Evolutionary conservation across 2,797 vertebrate genomes (phyloP).

Genomic region (Macropodus opercularis): DNA sequence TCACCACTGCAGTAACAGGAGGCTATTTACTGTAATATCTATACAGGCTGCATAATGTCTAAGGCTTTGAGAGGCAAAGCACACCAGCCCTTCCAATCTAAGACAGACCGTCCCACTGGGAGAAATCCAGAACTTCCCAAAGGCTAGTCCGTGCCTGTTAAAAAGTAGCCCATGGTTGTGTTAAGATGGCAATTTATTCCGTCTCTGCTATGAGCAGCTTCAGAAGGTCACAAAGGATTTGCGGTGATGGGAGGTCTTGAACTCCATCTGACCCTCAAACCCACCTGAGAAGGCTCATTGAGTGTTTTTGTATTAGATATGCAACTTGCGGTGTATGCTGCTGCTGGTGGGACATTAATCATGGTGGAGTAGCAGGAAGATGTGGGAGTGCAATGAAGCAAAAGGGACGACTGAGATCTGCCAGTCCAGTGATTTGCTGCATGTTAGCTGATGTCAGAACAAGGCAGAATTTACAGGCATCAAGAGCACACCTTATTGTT

Average conservation of each 20-base stretch:
- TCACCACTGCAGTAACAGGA: too few species aligned
- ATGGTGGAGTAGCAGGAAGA: slow-evolving; percentile 39
- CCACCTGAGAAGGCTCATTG: slow-evolving; percentile 67
- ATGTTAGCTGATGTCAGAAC: slow-evolving; percentile 62
- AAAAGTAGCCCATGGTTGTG: slow-evolving; percentile 47
- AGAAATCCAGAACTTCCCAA: neutral
- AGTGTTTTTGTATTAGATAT: slow-evolving; percentile 66
- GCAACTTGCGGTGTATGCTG: slow-evolving; percentile 59
- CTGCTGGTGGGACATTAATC: slow-evolving; percentile 66
- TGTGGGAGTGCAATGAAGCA: slow-evolving; percentile 49
- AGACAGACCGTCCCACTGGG: too few species aligned
- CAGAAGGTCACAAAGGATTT: slow-evolving; percentile 72
- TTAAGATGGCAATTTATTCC: slow-evolving; percentile 63
- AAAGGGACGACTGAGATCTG: slow-evolving; percentile 59
- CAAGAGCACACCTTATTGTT: slow-evolving; percentile 54
- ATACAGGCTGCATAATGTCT: neutral
- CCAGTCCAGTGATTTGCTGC: slow-evolving; percentile 68
- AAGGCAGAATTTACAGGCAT: slow-evolving; percentile 62
- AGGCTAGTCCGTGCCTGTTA: slow-evolving; percentile 10
- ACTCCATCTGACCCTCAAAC: slow-evolving; percentile 72
- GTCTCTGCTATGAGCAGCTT: slow-evolving; percentile 37
- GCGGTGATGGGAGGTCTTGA: slow-evolving; percentile 75
- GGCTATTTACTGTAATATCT: too few species aligned
- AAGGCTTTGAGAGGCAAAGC: neutral
- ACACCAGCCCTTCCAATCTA: neutral